Percentiles rank a stretch among this genome's conserved stretches.
Evolutionary conservation across 2,797 vertebrate genomes (phyloP).

Genomic region (Syndactyla subalaris): DNA sequence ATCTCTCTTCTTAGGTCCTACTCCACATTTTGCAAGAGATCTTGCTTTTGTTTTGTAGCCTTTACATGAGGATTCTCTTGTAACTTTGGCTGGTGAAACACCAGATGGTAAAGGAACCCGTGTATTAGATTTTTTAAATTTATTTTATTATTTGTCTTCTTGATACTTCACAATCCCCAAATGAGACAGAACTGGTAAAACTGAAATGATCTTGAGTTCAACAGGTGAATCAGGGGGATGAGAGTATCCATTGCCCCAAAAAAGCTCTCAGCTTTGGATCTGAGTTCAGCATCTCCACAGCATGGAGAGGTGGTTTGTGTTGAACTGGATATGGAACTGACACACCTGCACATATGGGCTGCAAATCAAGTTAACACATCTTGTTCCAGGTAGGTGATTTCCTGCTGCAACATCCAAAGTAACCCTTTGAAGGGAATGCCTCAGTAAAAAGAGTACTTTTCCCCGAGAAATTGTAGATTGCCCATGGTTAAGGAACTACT

Average conservation of each 20-base stretch:
- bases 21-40: not conserved
- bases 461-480: not conserved
- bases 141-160: not conserved
- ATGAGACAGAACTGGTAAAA: not conserved
- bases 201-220: not conserved
- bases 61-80: not conserved
- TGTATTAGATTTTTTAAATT: not conserved
- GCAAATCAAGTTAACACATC: not conserved
- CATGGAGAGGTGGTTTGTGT: not conserved
- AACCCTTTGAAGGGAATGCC: not conserved
- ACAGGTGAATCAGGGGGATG: not conserved
- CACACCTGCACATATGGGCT: not conserved
- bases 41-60: not conserved
- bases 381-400: not conserved
- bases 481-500: constrained; percentile 66
- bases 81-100: not conserved
- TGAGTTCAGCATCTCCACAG: not conserved
- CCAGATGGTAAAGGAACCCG: not conserved
- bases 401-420: not conserved
- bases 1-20: not conserved
- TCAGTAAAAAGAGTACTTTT: not conserved
- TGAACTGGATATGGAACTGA: not conserved
- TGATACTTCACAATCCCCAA: fast-evolving
- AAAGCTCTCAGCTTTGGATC: not conserved
- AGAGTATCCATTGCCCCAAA: not conserved